A percentile compares a stretch with the other conserved stretches of the same genome.
These are phyloP conservation scores for Byasa hedistus DNA, from an alignment of 2,888 invertebrate species.

Conservation along the genomic window DNA sequence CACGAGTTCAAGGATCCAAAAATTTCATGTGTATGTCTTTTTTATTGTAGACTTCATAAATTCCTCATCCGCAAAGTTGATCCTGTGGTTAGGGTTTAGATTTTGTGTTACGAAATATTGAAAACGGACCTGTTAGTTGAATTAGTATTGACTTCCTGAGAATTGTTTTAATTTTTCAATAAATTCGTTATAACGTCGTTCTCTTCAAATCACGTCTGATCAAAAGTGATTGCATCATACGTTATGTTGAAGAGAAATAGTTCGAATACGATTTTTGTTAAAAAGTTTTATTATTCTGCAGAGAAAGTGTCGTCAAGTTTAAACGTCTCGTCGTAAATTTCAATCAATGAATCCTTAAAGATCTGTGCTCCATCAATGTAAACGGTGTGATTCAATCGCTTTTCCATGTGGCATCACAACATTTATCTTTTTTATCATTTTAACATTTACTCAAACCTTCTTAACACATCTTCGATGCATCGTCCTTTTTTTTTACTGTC, in stretches of 20 bases:
- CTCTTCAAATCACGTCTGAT: conserved; percentile 42
- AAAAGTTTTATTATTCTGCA: conserved; percentile 14
- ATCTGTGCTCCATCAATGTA: conserved; percentile 4
- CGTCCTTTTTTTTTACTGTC: not conserved
- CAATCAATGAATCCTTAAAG: conserved; percentile 4
- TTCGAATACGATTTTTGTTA: conserved; percentile 24
- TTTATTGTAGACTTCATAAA: too few relatives aligned
- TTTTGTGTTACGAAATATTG: conserved; percentile 21
- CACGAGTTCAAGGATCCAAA: too few relatives aligned
- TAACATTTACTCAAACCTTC: not conserved
- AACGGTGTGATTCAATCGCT: conserved; percentile 35
- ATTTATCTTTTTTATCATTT: not conserved
- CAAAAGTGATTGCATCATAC: conserved; percentile 42
- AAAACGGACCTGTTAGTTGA: conserved; percentile 35
- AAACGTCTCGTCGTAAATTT: conserved; percentile 2
- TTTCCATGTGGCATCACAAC: conserved; percentile 23
- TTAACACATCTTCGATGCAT: not conserved
- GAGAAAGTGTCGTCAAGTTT: conserved; percentile 6
- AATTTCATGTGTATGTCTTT: too few relatives aligned
- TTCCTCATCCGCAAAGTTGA: too few relatives aligned
- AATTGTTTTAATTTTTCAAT: conserved; percentile 29
- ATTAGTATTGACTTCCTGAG: conserved; percentile 20
- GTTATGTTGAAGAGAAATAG: conserved; percentile 30
- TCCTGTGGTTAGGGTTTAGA: too few relatives aligned
- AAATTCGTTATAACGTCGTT: conserved; percentile 31